Conservation (phyloP, 2,888 invertebrate genomes). For the Zhengitettix transpicula region DNA sequence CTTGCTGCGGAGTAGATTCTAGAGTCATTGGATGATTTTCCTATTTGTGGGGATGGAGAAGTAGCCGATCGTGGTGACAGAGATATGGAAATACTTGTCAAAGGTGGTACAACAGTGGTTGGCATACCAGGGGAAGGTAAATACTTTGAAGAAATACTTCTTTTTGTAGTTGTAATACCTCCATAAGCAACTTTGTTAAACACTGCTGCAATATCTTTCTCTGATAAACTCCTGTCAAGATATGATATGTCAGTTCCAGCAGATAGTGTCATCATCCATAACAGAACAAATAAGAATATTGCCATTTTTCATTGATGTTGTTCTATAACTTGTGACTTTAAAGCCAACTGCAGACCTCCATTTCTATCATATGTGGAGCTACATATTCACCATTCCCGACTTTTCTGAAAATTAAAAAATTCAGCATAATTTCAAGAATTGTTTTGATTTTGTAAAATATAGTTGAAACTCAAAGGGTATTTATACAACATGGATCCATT, state of each 20-base stretch:
- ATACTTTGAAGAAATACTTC: conserved; percentile 43
- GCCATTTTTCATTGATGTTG: background rate
- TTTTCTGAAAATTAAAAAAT: too few species aligned
- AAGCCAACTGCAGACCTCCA: too few species aligned
- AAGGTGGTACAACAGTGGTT: conserved; percentile 38
- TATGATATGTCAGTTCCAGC: conserved; percentile 17
- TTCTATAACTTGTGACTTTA: too few species aligned
- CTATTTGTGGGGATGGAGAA: conserved; percentile 21
- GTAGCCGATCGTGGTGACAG: conserved; percentile 28
- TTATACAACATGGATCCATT: too few species aligned
- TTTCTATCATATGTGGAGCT: too few species aligned
- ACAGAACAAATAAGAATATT: background rate
- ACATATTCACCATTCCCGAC: too few species aligned
- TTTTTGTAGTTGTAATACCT: conserved; percentile 42
- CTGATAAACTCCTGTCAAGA: conserved; percentile 37
- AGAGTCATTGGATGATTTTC: conserved; percentile 27
- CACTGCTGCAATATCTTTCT: conserved; percentile 48
- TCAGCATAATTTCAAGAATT: too few species aligned
- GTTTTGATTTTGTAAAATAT: too few species aligned
- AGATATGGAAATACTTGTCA: conserved; percentile 30
- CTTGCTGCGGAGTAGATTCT: conserved; percentile 33
- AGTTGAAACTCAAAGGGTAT: too few species aligned
- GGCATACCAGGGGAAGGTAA: conserved; percentile 40
- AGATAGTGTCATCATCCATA: background rate
- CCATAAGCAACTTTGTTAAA: conserved; percentile 50